Conservation (phyloP, 2,113 vertebrate genomes). For the Oxyura jamaicensis region DNA sequence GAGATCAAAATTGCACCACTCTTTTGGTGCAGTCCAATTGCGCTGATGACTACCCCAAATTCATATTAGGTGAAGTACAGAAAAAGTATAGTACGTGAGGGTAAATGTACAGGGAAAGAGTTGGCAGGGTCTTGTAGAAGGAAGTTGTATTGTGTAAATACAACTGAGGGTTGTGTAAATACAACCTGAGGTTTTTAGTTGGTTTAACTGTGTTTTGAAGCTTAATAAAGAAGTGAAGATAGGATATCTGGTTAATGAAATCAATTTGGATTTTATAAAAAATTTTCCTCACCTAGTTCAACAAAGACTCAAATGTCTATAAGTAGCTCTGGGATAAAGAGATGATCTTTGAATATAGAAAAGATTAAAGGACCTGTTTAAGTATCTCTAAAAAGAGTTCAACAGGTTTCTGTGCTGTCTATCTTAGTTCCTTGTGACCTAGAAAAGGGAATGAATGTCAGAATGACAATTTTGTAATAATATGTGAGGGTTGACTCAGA, state of each 20-base stretch:
- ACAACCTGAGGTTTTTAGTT: not conserved
- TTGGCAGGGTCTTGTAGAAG: not conserved
- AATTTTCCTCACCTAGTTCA: not conserved
- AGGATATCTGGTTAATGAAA: not conserved
- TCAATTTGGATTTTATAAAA: not conserved
- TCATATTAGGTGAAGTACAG: not conserved
- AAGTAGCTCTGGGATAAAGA: not conserved
- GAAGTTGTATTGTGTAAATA: not conserved
- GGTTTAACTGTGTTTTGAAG: not conserved
- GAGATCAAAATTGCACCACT: too few relatives aligned
- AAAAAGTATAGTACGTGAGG: not conserved
- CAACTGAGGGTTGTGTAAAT: too few relatives aligned
- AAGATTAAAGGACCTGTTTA: not conserved
- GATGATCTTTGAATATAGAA: not conserved
- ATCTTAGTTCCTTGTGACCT: not conserved
- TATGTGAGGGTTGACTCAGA: fast-evolving
- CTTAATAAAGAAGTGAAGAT: not conserved
- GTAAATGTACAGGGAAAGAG: not conserved
- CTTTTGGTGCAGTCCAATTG: not conserved
- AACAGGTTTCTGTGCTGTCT: not conserved
- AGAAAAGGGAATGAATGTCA: not conserved
- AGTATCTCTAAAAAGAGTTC: not conserved
- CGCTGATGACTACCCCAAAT: not conserved
- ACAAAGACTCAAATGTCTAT: not conserved
- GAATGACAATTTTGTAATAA: not conserved